These are phyloP conservation scores for Alloplasta piceator DNA, from an alignment of 2,888 invertebrate species.

Conservation along the genomic window DNA sequence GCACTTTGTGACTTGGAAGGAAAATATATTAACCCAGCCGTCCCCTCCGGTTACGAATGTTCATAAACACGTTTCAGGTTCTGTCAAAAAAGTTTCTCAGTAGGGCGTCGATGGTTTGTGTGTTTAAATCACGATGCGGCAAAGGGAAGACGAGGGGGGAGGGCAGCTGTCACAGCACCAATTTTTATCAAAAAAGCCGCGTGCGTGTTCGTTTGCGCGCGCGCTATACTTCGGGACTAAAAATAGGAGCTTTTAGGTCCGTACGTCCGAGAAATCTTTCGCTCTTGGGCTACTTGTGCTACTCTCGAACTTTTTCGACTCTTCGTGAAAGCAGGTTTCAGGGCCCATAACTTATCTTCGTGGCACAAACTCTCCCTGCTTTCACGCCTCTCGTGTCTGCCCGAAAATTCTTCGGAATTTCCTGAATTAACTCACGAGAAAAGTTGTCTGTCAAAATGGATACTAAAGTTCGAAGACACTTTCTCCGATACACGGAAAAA, in stretches of 20 bases:
- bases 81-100: slow-evolving; percentile 10
- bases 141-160: slow-evolving; percentile 21
- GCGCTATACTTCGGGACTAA: slow-evolving; percentile 40
- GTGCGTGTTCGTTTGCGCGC: slow-evolving; percentile 22
- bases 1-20: no score
- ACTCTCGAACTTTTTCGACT: slow-evolving; percentile 37
- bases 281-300: slow-evolving; percentile 65
- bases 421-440: no score
- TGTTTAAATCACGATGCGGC: slow-evolving; percentile 19
- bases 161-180: slow-evolving; percentile 64
- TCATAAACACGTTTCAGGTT: not conserved
- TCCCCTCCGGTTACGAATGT: slow-evolving; percentile 6
- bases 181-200: slow-evolving; percentile 59
- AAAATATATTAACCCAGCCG: no score
- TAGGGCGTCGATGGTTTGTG: not conserved
- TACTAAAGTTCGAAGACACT: no score
- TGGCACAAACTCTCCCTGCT: not conserved
- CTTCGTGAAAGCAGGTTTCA: slow-evolving; percentile 4
- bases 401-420: no score
- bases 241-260: slow-evolving; percentile 65
- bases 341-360: not conserved
- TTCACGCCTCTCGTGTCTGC: not conserved
- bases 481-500: no score
- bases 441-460: no score
- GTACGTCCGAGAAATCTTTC: slow-evolving; percentile 64